Evolutionary conservation across 2,888 invertebrate genomes (phyloP), one percentile per base, ranked within the genome.

Genomic region (Lasioglossum pauxillum): DNA sequence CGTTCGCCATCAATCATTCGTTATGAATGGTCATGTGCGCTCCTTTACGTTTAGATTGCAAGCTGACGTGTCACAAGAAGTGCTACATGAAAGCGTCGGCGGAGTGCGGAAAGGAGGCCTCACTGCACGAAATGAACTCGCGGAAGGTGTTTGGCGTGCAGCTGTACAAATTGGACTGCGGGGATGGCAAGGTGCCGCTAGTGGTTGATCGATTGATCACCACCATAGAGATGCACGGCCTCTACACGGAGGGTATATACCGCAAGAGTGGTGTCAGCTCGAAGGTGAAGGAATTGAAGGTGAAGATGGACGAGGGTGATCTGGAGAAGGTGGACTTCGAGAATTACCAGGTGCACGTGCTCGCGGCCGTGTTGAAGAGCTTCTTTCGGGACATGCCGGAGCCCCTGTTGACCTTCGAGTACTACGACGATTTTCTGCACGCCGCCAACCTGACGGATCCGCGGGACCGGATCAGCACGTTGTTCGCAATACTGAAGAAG

Each of bases 301-400:
- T 96, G 67, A 96, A 97, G 88, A 97, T 98, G 95, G 98, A 98
- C 95, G 97, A 97, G 93, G 96, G 96, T 86, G 97, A 97, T 91
- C 96, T 97, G 57, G 97, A 97, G 88, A 96, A 96, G 78, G 97
- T 97, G 76, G 96, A 97, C 91, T 97, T 97, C 93, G 97, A 98
- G 88, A 96, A 97, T 90, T 98, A 98, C 95, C 97, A 98, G 80
- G 98, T 99, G 79, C 99, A 99, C 95, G 98, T 99, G 64, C 96
- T 99, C 82, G 98, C 99, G 0, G 98, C 98, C 60, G 98, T 98
- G 53, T 96, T 99, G 84, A 99, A 99, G 95, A 96, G 97, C 90
- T 98, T 98, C 96, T 97, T 99, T 95, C 96, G 99, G 64, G 99
- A 99, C 95, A 97, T 99, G 97, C 98, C 98, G 27, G 99, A 99